These are phyloP conservation scores for Ceyx melanurus DNA, from an alignment of 2,113 vertebrate genomes.

Conservation along the genomic window DNA sequence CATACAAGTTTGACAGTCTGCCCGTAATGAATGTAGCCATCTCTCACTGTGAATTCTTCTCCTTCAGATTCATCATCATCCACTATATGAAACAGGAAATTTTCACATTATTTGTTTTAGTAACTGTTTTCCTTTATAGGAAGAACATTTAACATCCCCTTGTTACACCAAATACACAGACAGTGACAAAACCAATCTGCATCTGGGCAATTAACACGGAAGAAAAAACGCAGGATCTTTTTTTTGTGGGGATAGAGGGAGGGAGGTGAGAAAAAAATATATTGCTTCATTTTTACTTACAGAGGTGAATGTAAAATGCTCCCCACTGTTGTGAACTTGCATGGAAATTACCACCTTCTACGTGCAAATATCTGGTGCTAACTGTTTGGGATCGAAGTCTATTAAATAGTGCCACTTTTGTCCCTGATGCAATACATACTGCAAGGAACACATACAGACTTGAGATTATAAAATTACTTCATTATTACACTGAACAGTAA, in stretches of 20 bases:
- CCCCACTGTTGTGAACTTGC: conserved; percentile 99
- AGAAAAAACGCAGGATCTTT: not conserved
- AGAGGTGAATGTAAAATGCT: conserved; percentile 97
- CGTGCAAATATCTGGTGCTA: conserved; percentile 97
- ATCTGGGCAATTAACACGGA: not conserved
- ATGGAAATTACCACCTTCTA: conserved; percentile 98
- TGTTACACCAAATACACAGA: not conserved
- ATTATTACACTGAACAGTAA: not conserved
- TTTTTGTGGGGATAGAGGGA: not conserved
- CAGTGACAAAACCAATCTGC: not conserved
- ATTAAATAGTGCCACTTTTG: conserved; percentile 99
- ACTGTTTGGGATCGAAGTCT: conserved; percentile 97
- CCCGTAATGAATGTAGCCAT: conserved; percentile 98
- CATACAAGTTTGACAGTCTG: conserved; percentile 99
- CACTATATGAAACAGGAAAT: conserved; percentile 79
- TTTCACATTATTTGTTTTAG: conserved; percentile 10
- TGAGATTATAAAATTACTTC: conserved; percentile 37
- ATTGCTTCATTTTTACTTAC: conserved; percentile 81
- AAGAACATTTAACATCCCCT: not conserved
- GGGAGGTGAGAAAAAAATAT: not conserved
- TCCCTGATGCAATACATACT: conserved; percentile 99
- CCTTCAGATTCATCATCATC: conserved; percentile 99
- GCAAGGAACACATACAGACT: conserved; percentile 66
- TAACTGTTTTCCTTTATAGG: not conserved
- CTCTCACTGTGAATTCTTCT: conserved; percentile 98